phyloP scores from a whole-genome alignment of 2,113 vertebrate species.

The Grallaria varia region DNA sequence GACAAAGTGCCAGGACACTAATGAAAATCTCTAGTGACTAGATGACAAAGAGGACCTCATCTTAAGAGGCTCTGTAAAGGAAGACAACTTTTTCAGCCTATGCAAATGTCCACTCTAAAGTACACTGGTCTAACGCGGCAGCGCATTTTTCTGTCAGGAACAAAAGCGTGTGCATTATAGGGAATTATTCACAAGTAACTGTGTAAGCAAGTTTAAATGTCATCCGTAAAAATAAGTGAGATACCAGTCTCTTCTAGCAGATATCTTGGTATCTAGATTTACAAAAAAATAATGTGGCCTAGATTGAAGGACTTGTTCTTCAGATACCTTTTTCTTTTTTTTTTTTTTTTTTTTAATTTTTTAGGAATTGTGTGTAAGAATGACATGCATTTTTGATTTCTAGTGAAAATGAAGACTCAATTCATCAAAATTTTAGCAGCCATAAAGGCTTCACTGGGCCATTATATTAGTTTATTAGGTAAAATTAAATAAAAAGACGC shows the following conservation, averaged over 20 bases:
- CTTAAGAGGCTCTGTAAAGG: background rate
- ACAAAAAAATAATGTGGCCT: background rate
- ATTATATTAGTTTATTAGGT: slow-evolving; percentile 72
- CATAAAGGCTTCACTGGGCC: slow-evolving; percentile 58
- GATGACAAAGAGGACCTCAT: background rate
- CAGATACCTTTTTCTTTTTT: background rate
- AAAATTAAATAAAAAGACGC: slow-evolving; percentile 61
- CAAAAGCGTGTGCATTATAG: background rate
- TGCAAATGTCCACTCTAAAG: background rate
- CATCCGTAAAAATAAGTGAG: background rate
- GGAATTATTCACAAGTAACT: slow-evolving; percentile 8
- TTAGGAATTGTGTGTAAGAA: background rate
- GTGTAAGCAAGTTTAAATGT: background rate
- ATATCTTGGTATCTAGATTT: background rate
- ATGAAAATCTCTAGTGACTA: background rate
- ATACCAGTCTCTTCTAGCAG: background rate
- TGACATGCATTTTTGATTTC: slow-evolving; percentile 13
- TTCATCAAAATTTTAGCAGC: slow-evolving; percentile 46
- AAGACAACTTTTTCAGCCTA: slow-evolving; percentile 9
- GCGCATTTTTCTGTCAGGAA: background rate
- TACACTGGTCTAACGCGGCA: background rate
- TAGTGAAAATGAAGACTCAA: slow-evolving; percentile 38
- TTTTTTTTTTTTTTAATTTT: background rate
- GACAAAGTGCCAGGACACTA: background rate
- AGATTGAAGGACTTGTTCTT: background rate